Conservation (phyloP, 2,797 vertebrate species). For the Dromococcyx pavoninus region DNA sequence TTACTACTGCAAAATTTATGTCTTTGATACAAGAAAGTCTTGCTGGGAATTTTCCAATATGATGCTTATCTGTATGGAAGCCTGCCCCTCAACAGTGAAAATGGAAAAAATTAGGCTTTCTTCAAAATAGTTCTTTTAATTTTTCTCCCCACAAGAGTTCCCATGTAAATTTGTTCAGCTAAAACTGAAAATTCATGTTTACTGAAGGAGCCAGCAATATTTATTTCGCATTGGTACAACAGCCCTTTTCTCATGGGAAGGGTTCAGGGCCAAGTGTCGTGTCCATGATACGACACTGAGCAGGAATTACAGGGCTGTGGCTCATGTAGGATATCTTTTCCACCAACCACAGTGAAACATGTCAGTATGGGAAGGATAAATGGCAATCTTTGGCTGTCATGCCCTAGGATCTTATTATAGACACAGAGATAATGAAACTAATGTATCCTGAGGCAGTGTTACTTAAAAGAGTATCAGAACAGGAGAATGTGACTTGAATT, state of each 20-base stretch:
- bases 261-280: slow-evolving; percentile 10
- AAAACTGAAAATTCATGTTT: neutral
- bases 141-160: neutral
- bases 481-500: slow-evolving; percentile 43
- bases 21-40: neutral
- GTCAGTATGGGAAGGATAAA: slow-evolving; percentile 57
- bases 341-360: slow-evolving; percentile 30
- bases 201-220: neutral
- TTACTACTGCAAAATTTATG: neutral
- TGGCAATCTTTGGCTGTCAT: slow-evolving; percentile 49
- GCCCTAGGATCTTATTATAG: slow-evolving; percentile 55
- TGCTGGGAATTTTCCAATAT: neutral
- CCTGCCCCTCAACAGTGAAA: neutral
- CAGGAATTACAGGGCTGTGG: slow-evolving; percentile 8
- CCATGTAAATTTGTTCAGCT: neutral
- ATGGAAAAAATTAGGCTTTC: neutral
- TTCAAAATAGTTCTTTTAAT: neutral
- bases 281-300: neutral
- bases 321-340: slow-evolving; percentile 11
- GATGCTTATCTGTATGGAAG: neutral
- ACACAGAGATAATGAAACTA: slow-evolving; percentile 66
- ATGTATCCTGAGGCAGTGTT: slow-evolving; percentile 59
- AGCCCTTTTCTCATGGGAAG: neutral
- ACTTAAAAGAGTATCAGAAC: slow-evolving; percentile 52
- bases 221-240: slow-evolving; percentile 1